These are phyloP conservation scores for Onchidella celtica DNA, from an alignment of 2,888 invertebrate species.

Conservation along the genomic window DNA sequence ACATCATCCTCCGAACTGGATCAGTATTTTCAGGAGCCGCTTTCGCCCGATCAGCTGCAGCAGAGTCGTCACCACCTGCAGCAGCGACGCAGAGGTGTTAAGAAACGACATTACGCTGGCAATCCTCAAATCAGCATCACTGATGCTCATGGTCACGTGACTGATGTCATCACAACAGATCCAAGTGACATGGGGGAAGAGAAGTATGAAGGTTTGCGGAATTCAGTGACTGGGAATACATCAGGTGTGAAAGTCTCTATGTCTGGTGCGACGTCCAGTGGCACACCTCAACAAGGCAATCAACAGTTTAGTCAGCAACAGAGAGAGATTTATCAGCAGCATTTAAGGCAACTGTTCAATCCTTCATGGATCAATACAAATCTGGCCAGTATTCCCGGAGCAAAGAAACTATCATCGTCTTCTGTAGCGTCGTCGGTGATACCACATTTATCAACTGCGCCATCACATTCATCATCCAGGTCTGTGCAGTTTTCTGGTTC, in stretches of 20 bases:
- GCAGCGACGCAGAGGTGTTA: neutral
- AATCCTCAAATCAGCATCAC: slow-evolving; percentile 95
- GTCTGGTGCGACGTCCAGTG: slow-evolving; percentile 50
- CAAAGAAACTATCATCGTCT: neutral
- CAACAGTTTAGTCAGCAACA: slow-evolving; percentile 44
- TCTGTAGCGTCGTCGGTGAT: neutral
- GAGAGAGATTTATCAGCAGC: slow-evolving; percentile 12
- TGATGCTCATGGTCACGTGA: slow-evolving; percentile 88
- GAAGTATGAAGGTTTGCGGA: slow-evolving; percentile 17
- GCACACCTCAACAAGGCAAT: slow-evolving; percentile 47
- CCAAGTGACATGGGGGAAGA: slow-evolving; percentile 38
- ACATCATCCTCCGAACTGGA: slow-evolving; percentile 43
- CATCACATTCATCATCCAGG: slow-evolving; percentile 13
- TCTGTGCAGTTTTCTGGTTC: slow-evolving; percentile 24
- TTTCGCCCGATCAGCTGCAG: neutral
- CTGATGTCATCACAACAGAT: slow-evolving; percentile 61
- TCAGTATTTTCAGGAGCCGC: slow-evolving; percentile 7
- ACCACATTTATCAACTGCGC: slow-evolving; percentile 21
- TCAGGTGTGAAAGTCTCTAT: slow-evolving; percentile 47
- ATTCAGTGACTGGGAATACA: slow-evolving; percentile 19
- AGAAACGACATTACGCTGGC: slow-evolving; percentile 64
- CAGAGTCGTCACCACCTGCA: slow-evolving; percentile 16
- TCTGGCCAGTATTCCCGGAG: slow-evolving; percentile 63
- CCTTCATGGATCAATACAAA: slow-evolving; percentile 62
- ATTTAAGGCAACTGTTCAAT: slow-evolving; percentile 26